A percentile compares a stretch with the other conserved stretches of the same genome.
These are phyloP conservation scores for Characodon lateralis DNA, from an alignment of 2,797 vertebrate genomes.

Conservation along the genomic window DNA sequence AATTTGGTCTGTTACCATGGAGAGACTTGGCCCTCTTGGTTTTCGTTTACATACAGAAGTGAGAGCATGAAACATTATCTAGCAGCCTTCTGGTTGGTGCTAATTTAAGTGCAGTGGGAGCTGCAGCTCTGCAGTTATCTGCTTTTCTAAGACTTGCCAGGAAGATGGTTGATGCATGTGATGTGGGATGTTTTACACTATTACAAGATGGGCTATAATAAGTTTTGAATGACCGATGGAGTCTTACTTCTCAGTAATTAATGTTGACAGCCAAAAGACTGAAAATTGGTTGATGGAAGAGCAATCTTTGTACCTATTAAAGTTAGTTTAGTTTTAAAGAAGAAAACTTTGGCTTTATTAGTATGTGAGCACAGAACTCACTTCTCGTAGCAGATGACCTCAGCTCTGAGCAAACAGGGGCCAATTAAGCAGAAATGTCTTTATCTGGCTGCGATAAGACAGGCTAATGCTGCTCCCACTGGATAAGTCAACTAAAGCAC, in stretches of 20 bases:
- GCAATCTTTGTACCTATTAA: background rate
- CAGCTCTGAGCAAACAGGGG: slow-evolving; percentile 4
- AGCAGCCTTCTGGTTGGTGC: slow-evolving; percentile 63
- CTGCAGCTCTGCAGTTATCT: slow-evolving; percentile 45
- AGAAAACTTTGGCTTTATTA: background rate
- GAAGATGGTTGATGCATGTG: slow-evolving; percentile 60
- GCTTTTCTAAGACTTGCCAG: slow-evolving; percentile 64
- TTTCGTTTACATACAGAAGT: slow-evolving; percentile 71
- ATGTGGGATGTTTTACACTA: slow-evolving; percentile 1
- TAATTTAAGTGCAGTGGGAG: slow-evolving; percentile 65
- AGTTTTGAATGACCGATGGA: background rate
- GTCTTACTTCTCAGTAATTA: background rate
- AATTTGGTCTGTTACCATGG: slow-evolving; percentile 50
- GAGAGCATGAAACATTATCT: slow-evolving; percentile 66
- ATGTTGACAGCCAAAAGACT: too few species aligned
- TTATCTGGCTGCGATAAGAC: slow-evolving; percentile 50
- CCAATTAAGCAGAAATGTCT: slow-evolving; percentile 19
- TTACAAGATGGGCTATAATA: background rate
- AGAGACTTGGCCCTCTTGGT: slow-evolving; percentile 46
- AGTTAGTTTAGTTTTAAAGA: background rate
- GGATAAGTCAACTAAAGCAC: slow-evolving; percentile 41
- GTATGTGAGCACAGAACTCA: background rate
- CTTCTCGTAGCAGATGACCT: slow-evolving; percentile 11
- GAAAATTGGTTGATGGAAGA: background rate
- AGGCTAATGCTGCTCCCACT: slow-evolving; percentile 35